These are phyloP conservation scores for Chrysogorgia sp. DNA, from an alignment of 92 coral and sea anemone genomes.

Conservation along the genomic window DNA sequence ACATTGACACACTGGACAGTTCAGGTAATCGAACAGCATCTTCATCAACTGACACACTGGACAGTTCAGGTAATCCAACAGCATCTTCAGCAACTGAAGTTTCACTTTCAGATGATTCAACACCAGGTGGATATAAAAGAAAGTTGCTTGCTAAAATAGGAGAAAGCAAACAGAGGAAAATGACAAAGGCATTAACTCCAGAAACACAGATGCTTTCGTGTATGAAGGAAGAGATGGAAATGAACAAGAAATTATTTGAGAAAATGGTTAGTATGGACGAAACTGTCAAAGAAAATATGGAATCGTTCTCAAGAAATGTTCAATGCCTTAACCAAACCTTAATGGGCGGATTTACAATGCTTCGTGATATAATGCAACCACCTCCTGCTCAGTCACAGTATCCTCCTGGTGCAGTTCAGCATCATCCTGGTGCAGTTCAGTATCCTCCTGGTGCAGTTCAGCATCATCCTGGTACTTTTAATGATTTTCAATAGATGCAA, in stretches of 20 bases:
- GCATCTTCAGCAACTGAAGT: not conserved
- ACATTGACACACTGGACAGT: too few species aligned
- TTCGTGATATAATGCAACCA: not conserved
- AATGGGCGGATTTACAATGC: conserved; percentile 1
- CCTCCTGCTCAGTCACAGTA: too few species aligned
- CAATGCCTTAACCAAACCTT: conserved; percentile 2
- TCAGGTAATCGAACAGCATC: too few species aligned
- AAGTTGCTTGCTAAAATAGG: conserved; percentile 7
- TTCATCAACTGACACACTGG: not conserved
- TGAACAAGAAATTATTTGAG: conserved; percentile 11
- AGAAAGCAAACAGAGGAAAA: not conserved
- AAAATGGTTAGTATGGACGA: not conserved
- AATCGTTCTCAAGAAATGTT: not conserved
- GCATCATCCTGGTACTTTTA: too few species aligned
- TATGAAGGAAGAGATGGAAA: not conserved
- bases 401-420: too few species aligned
- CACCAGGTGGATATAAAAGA: conserved; percentile 1
- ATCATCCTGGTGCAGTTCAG: too few species aligned
- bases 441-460: too few species aligned
- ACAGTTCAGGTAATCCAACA: not conserved
- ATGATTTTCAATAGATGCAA: too few species aligned
- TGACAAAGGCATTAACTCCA: not conserved
- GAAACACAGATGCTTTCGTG: not conserved
- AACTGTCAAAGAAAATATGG: not conserved
- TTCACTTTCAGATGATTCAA: not conserved